These are phyloP conservation scores for Rhamphomyia laevipes DNA, from an alignment of 2,888 invertebrate species.

Conservation along the genomic window DNA sequence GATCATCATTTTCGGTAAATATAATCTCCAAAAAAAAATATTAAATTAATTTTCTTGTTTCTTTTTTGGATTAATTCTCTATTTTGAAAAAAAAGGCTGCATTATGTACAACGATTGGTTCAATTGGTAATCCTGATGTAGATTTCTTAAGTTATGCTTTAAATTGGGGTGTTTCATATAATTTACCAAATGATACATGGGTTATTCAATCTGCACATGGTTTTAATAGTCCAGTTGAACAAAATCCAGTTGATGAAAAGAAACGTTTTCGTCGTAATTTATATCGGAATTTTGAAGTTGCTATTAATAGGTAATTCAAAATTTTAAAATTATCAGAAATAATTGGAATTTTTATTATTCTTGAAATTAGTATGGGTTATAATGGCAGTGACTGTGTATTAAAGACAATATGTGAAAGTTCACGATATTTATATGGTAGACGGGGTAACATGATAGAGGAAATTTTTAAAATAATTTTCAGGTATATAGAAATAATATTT, in stretches of 20 bases:
- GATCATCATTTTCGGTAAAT: conserved; percentile 44
- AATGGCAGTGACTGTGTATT: conserved; percentile 58
- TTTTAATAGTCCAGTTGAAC: conserved; percentile 14
- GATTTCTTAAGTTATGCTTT: conserved; percentile 51
- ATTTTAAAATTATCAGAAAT: background rate
- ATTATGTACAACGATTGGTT: conserved; percentile 48
- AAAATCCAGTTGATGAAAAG: conserved; percentile 37
- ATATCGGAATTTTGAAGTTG: conserved; percentile 53
- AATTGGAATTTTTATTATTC: conserved; percentile 22
- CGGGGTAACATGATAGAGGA: conserved; percentile 55
- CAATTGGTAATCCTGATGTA: conserved; percentile 45
- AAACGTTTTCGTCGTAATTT: conserved; percentile 51
- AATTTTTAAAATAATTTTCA: conserved; percentile 47
- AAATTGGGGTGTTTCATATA: conserved; percentile 60
- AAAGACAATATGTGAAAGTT: conserved; percentile 61
- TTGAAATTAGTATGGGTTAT: conserved; percentile 67
- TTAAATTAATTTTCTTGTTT: background rate
- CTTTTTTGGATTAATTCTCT: background rate
- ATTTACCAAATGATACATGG: conserved; percentile 46
- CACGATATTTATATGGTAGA: conserved; percentile 47
- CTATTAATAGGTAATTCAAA: conserved; percentile 51
- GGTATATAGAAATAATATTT: background rate
- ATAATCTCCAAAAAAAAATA: conserved; percentile 3
- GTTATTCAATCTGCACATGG: conserved; percentile 36
- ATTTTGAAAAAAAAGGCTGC: too few species aligned